These are phyloP conservation scores for Stegodyphus dumicola DNA, from an alignment of 1,140 invertebrate species.

Conservation along the genomic window DNA sequence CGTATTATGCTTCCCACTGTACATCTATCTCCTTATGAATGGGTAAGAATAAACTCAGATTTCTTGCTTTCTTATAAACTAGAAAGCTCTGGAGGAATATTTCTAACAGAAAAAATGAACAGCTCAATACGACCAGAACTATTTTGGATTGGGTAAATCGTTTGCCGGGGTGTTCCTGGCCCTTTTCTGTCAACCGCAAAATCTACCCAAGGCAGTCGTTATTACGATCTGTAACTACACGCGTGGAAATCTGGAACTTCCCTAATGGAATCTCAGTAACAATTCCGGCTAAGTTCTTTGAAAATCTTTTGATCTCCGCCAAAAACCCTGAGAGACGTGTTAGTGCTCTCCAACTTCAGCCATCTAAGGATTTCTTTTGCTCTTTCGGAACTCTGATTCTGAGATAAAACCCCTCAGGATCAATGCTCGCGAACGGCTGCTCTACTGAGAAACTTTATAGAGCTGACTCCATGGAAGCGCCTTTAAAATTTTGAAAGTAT, in stretches of 20 bases:
- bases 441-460: constrained; percentile 1
- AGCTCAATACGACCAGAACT: too few species aligned
- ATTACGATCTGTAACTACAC: neutral
- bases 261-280: constrained; percentile 6
- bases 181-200: neutral
- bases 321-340: constrained; percentile 8
- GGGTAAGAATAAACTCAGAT: too few species aligned
- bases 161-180: too few species aligned
- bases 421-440: neutral
- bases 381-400: neutral
- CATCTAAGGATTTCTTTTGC: constrained; percentile 9
- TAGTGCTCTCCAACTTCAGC: neutral
- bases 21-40: too few species aligned
- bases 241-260: neutral
- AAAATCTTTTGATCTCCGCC: constrained; percentile 1
- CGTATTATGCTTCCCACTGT: too few species aligned
- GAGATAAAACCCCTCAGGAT: neutral
- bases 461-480: neutral
- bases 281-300: constrained; percentile 12
- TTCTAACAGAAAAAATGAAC: too few species aligned
- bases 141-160: too few species aligned
- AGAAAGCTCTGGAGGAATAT: too few species aligned
- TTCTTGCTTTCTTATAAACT: too few species aligned
- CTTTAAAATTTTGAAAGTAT: neutral
- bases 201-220: neutral